Conservation (phyloP, 2,797 vertebrate species). For the Champsocephalus gunnari region DNA sequence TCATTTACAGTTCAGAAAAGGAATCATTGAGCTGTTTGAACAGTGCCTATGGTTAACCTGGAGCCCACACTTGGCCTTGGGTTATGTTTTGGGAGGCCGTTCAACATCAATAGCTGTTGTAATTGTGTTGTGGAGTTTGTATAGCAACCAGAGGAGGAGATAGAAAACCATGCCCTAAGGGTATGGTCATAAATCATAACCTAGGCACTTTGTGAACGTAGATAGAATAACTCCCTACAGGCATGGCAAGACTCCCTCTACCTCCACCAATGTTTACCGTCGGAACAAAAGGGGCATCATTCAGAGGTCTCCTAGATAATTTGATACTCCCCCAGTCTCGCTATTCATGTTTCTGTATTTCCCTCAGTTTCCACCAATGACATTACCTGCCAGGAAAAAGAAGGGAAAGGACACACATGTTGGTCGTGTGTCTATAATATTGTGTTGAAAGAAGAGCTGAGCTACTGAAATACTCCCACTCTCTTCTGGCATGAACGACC, state of each 20-base stretch:
- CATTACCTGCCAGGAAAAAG: constrained; percentile 46
- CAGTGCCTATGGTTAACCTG: constrained; percentile 29
- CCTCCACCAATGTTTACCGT: constrained; percentile 65
- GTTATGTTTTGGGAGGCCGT: constrained; percentile 50
- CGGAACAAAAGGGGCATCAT: constrained; percentile 63
- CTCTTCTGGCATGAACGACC: constrained; percentile 56
- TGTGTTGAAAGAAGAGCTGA: constrained; percentile 71
- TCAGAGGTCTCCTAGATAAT: constrained; percentile 52
- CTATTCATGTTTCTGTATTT: constrained; percentile 42
- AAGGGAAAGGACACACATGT: constrained; percentile 37
- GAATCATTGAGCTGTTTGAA: constrained; percentile 1
- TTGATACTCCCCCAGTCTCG: constrained; percentile 41
- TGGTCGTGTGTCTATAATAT: constrained; percentile 61
- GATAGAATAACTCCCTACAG: constrained; percentile 64
- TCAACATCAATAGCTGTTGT: constrained; percentile 72
- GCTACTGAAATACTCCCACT: constrained; percentile 60
- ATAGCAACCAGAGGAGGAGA: constrained; percentile 69
- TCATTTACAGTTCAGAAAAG: constrained; percentile 8
- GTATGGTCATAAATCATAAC: constrained; percentile 75
- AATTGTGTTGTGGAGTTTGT: constrained; percentile 77
- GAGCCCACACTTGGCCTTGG: constrained; percentile 46
- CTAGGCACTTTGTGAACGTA: constrained; percentile 55
- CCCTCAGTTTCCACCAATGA: constrained; percentile 33
- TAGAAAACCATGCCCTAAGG: constrained; percentile 61
- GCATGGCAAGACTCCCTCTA: constrained; percentile 55